phyloP scores from a whole-genome alignment of 2,888 invertebrate species.

The Lucinisca nassula region DNA sequence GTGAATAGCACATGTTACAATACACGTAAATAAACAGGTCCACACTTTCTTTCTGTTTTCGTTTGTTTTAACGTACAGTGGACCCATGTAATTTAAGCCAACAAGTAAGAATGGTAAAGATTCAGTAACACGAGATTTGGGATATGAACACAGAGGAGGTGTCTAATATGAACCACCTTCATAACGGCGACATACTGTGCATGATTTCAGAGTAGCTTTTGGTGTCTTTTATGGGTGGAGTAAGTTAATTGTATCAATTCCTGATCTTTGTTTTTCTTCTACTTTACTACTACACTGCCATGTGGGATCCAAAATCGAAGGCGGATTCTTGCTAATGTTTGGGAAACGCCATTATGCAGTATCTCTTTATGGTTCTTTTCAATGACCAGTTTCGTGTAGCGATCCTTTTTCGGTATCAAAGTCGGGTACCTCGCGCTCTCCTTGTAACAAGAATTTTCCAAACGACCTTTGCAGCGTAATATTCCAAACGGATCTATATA shows the following conservation, averaged over 20 bases:
- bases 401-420: not conserved
- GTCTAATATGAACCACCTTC: not conserved
- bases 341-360: not conserved
- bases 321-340: not conserved
- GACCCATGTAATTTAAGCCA: not conserved
- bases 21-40: not conserved
- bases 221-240: too few species aligned
- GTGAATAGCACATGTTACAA: not conserved
- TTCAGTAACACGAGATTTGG: not conserved
- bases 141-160: not conserved
- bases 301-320: conserved; percentile 3
- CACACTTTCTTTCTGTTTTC: not conserved
- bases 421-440: not conserved
- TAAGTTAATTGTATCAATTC: too few species aligned
- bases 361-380: not conserved
- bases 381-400: not conserved
- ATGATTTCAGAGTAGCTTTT: not conserved
- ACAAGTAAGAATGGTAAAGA: not conserved
- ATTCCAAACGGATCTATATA: not conserved
- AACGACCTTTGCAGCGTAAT: not conserved
- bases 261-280: too few species aligned
- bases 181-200: not conserved
- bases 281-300: not conserved
- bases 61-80: not conserved
- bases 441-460: not conserved